Evolutionary conservation across 1,140 invertebrate species (phyloP).

Genomic region (Aporrectodea caliginosa): DNA sequence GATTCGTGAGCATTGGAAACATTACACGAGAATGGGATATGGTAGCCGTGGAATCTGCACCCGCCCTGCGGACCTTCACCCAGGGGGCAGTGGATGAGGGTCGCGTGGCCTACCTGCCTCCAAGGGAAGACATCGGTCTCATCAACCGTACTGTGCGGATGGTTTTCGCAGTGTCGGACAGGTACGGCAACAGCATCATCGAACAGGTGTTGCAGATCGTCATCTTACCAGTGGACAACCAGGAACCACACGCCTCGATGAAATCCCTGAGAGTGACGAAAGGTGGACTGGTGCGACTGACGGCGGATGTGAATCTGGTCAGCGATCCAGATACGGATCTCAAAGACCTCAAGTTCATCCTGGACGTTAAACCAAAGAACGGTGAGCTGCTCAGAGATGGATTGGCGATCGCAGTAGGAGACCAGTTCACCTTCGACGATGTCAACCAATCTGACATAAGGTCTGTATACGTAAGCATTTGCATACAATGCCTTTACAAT

Average conservation of each 20-base stretch:
- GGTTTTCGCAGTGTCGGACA: conserved; percentile 53
- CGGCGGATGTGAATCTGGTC: conserved; percentile 49
- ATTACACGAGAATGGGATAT: conserved; percentile 34
- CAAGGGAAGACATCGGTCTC: conserved; percentile 53
- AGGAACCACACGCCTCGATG: conserved; percentile 48
- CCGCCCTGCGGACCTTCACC: conserved; percentile 46
- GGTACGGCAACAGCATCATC: conserved; percentile 49
- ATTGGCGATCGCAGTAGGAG: conserved; percentile 41
- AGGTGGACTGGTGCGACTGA: conserved; percentile 49
- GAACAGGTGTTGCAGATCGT: conserved; percentile 55
- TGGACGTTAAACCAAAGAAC: conserved; percentile 48
- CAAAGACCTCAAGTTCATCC: conserved; percentile 47
- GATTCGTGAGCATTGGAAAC: conserved; percentile 50
- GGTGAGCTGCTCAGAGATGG: conserved; percentile 52
- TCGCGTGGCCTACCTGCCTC: conserved; percentile 56
- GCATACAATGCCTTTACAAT: no score
- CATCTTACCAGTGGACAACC: conserved; percentile 52
- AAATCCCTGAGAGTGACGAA: conserved; percentile 52
- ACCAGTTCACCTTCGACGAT: conserved; percentile 49
- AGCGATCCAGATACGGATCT: conserved; percentile 52
- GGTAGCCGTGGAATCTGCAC: conserved; percentile 22
- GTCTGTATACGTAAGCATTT: no score
- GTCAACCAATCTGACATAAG: conserved; percentile 46
- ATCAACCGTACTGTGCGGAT: conserved; percentile 51
- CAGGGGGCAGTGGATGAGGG: conserved; percentile 55